Conservation (phyloP, 2,113 vertebrate species). For the Epinephelus lanceolatus region DNA sequence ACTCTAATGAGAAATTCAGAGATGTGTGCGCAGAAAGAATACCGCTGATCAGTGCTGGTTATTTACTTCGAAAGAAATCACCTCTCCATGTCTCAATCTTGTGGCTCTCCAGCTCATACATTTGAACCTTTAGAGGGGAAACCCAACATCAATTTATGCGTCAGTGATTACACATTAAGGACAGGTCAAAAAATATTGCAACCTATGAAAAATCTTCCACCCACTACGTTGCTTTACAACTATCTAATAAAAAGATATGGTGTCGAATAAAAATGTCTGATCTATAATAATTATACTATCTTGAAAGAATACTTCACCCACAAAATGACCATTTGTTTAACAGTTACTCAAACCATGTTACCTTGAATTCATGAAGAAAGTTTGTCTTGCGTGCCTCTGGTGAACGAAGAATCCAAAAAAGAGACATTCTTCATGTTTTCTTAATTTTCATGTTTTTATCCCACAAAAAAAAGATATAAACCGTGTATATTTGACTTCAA, state of each 20-base stretch:
- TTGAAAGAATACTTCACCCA: too few relatives aligned
- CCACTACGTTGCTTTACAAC: not conserved
- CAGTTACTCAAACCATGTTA: too few relatives aligned
- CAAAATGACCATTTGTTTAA: too few relatives aligned
- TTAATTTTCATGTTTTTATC: too few relatives aligned
- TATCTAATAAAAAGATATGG: not conserved
- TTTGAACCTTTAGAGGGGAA: slow-evolving; percentile 90
- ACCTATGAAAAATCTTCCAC: not conserved
- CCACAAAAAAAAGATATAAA: too few relatives aligned
- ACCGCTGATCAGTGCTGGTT: not conserved
- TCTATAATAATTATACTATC: not conserved
- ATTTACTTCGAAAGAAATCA: slow-evolving; percentile 85
- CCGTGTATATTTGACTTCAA: too few relatives aligned
- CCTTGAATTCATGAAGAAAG: too few relatives aligned
- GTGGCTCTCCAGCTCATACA: slow-evolving; percentile 95
- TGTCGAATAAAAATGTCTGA: not conserved
- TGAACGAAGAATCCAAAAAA: too few relatives aligned
- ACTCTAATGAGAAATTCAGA: not conserved
- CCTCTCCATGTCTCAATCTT: slow-evolving; percentile 99
- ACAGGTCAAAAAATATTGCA: not conserved
- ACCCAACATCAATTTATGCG: not conserved
- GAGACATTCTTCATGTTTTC: too few relatives aligned
- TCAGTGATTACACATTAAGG: not conserved
- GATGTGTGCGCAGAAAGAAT: not conserved
- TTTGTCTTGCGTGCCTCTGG: too few relatives aligned